Evolutionary conservation across 2,113 vertebrate genomes (phyloP).

Genomic region (Phocoena phocoena): DNA sequence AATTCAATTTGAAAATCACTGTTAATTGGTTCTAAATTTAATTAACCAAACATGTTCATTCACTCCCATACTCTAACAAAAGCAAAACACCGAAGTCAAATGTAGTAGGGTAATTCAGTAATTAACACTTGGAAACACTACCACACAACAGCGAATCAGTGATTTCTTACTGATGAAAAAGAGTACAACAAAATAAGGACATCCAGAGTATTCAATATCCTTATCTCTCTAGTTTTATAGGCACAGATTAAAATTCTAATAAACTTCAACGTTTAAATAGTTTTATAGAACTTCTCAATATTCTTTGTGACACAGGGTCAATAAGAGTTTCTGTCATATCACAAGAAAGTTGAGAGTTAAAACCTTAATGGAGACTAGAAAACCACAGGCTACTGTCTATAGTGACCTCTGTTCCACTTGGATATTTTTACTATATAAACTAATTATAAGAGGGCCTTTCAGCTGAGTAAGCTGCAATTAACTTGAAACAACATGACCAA

Average conservation of each 20-base stretch:
- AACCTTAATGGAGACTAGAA: neutral
- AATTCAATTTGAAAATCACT: constrained; percentile 25
- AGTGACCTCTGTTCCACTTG: neutral
- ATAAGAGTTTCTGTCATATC: neutral
- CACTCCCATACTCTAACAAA: neutral
- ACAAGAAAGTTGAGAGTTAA: neutral
- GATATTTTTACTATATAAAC: neutral
- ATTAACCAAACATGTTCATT: constrained; percentile 27
- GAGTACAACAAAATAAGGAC: neutral
- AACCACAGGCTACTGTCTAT: neutral
- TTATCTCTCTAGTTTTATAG: neutral
- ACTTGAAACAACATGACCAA: neutral
- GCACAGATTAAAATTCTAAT: neutral
- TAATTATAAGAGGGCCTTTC: constrained; percentile 11
- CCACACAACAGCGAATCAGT: neutral
- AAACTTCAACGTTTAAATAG: neutral
- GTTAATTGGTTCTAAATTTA: constrained; percentile 24
- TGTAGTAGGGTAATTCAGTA: neutral
- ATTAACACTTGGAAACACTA: neutral
- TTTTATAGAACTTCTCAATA: neutral
- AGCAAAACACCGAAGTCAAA: neutral
- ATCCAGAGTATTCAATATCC: neutral
- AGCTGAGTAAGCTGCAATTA: neutral
- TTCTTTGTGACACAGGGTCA: neutral
- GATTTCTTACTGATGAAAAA: neutral